Conservation (phyloP, 2,888 invertebrate genomes). For the Tetragonisca angustula region DNA sequence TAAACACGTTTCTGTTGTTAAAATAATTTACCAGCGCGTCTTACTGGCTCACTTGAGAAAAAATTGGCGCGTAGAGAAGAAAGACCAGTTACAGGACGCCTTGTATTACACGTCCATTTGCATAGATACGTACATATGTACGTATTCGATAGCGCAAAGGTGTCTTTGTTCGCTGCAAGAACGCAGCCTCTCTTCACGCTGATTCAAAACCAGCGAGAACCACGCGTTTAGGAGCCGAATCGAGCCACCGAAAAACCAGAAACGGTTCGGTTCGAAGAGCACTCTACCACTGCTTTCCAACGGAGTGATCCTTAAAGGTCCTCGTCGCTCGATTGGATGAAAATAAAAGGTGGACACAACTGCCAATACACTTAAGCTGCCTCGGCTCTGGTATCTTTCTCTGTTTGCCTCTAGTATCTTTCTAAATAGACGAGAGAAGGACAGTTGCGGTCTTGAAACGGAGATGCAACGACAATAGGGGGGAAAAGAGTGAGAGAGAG, state of each 20-base stretch:
- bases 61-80: no score
- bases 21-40: no score
- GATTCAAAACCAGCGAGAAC: conserved; percentile 23
- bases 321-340: conserved; percentile 76
- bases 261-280: conserved; percentile 55
- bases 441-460: not conserved
- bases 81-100: no score
- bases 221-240: conserved; percentile 14
- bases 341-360: conserved; percentile 77
- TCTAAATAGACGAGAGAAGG: conserved; percentile 30
- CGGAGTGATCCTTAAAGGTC: conserved; percentile 70
- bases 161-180: not conserved
- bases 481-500: not conserved
- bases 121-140: not conserved
- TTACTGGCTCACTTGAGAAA: no score
- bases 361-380: conserved; percentile 79
- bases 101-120: no score
- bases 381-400: conserved; percentile 37
- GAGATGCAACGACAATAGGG: not conserved
- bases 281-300: conserved; percentile 62
- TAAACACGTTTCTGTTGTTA: no score
- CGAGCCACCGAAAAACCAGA: conserved; percentile 40
- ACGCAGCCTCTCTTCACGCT: not conserved
- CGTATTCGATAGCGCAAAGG: not conserved
- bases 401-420: conserved; percentile 50